These are phyloP conservation scores for Alouatta caraya DNA, from an alignment of 2,797 vertebrate species.

Conservation along the genomic window DNA sequence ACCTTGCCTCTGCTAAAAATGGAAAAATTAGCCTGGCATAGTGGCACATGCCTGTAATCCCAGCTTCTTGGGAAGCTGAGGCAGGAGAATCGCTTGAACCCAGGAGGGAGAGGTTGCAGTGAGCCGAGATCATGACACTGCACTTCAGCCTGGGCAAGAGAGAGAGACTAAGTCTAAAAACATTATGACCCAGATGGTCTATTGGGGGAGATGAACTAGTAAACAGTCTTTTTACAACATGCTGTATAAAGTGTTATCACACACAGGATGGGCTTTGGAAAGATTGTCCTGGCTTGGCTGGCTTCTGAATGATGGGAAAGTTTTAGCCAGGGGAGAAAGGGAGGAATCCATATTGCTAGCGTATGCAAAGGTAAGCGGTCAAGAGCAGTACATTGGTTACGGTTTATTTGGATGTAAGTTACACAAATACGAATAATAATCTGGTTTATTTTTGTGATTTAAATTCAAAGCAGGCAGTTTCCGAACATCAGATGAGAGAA, in stretches of 20 bases:
- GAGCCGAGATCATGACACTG: background rate
- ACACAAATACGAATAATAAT: background rate
- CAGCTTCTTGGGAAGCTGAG: background rate
- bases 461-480: background rate
- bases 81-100: background rate
- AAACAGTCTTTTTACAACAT: accelerated
- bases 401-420: background rate
- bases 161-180: background rate
- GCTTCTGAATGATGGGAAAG: accelerated
- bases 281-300: accelerated
- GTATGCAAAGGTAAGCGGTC: accelerated
- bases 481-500: background rate
- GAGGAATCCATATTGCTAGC: background rate
- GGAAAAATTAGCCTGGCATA: background rate
- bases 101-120: background rate
- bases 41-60: background rate
- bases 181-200: background rate
- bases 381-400: accelerated
- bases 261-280: accelerated
- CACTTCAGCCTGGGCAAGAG: background rate
- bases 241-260: accelerated
- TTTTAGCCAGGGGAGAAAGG: background rate
- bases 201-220: accelerated
- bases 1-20: background rate
- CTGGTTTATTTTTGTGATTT: background rate